Percentiles rank a stretch among this genome's conserved stretches.
phyloP scores from a whole-genome alignment of 1,140 invertebrate species.

The Hormaphis cornu region DNA sequence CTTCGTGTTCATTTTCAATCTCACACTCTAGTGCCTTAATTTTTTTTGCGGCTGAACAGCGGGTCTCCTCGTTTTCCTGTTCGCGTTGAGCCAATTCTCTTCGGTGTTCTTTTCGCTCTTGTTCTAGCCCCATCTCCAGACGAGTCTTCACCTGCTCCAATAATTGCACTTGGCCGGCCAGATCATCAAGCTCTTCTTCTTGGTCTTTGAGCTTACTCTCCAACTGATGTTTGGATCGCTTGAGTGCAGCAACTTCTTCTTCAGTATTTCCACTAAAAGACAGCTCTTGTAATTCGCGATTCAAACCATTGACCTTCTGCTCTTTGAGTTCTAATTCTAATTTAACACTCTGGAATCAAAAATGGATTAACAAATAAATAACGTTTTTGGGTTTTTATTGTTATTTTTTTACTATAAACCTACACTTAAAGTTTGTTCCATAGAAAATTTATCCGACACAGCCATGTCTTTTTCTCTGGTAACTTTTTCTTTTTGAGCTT shows the following conservation, averaged over 20 bases:
- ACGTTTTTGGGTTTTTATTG: neutral
- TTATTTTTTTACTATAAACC: conserved; percentile 40
- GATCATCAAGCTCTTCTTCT: conserved; percentile 89
- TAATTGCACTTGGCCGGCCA: conserved; percentile 69
- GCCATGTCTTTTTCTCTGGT: conserved; percentile 72
- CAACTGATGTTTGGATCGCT: conserved; percentile 76
- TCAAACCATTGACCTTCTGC: conserved; percentile 65
- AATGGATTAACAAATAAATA: neutral
- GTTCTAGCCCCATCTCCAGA: conserved; percentile 85
- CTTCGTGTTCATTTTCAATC: conserved; percentile 84
- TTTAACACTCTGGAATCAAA: conserved; percentile 58
- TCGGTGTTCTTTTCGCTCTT: conserved; percentile 76
- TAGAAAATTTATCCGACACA: conserved; percentile 70
- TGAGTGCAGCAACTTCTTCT: conserved; percentile 70
- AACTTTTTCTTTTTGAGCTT: conserved; percentile 63
- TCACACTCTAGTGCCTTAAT: conserved; percentile 82
- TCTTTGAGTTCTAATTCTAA: conserved; percentile 79
- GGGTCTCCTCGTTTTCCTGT: conserved; percentile 83
- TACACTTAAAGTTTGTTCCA: conserved; percentile 77
- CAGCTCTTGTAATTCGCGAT: conserved; percentile 75
- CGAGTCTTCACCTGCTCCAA: conserved; percentile 80
- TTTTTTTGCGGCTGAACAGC: conserved; percentile 80
- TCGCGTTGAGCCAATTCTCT: conserved; percentile 80
- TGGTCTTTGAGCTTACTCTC: conserved; percentile 79
- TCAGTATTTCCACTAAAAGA: conserved; percentile 72